Base-by-base conservation (phyloP, 30 jellyfish, hydroid and myxozoan genomes). In the Hydra vulgaris region DNA sequence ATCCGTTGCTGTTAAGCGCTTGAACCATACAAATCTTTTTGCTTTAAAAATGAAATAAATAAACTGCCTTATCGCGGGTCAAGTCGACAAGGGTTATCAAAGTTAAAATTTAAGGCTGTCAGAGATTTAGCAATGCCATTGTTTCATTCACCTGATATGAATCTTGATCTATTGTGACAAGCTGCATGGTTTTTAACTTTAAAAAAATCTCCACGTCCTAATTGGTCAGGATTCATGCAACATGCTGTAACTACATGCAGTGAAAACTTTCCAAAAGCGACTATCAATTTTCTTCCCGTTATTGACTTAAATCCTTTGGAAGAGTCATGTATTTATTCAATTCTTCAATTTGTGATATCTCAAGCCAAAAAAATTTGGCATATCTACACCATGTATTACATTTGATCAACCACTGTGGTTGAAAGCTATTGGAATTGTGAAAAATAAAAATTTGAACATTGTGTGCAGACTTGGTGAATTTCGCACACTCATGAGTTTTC, bases 161-260 rank as follows among this genome's bases (percentile, higher is more conserved):
- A 56, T 56, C 71, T 56, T 56, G 71, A 56, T 56, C 71, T 56
- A 15, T 56, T 56, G 71, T 56, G 71, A n/a, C 17, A 56, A 56
- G n/a, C 71, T 15, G 71, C 71, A 17, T 56, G n/a, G 71, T 56
- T n/a, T 15, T 56, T 56, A 15, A 56, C 71, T 56, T 56, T n/a
- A 56, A 56, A 56, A 56, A n/a, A 56, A 17, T 15, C 17, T 56
- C 71, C n/a, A 17, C 71, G 71, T 56, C 71, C 71, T 15, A 56
- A 56, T n/a, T 56, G 71, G 71, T 56, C 18, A 15, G 71, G 71
- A 15, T 56, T 17, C n/a, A 56, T 56, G 71, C 71, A 56, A 56
- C 71, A 56, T 56, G n/a, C 71, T n/a, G n/a, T n/a, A 56, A 56
- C 71, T 15, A 17, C 18, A 15, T 56, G 18, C 17, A 56, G n/a